phyloP scores from a whole-genome alignment of 2,888 invertebrate genomes.

The Liodrosophila aerea region DNA sequence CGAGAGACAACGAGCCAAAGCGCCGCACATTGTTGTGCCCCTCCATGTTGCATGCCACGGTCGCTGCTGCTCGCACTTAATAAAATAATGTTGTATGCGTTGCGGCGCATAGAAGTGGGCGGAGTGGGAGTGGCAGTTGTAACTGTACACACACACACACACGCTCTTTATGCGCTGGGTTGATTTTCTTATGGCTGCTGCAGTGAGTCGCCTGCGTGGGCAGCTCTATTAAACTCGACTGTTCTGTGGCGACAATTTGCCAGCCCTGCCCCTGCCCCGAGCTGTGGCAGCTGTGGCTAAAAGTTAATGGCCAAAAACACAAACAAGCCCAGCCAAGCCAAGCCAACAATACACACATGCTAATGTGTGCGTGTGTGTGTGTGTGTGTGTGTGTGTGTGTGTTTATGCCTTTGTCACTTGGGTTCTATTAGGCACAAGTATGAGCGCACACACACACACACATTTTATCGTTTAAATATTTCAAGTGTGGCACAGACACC shows the following conservation, averaged over 20 bases:
- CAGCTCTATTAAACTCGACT: constrained; percentile 68
- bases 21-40: constrained; percentile 46
- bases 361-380: constrained; percentile 13
- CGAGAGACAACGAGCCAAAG: constrained; percentile 26
- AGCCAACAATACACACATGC: neutral
- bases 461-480: constrained; percentile 70
- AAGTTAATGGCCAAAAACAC: constrained; percentile 65
- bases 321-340: constrained; percentile 14
- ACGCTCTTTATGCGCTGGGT: constrained; percentile 16
- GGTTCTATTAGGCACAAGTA: constrained; percentile 73
- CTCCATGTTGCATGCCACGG: neutral
- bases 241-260: constrained; percentile 60
- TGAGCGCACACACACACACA: constrained; percentile 18
- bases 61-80: constrained; percentile 53
- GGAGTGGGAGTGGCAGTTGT: constrained; percentile 32
- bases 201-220: constrained; percentile 51
- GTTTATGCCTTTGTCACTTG: constrained; percentile 64
- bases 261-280: no score
- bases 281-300: constrained; percentile 59
- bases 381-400: constrained; percentile 25
- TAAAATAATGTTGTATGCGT: constrained; percentile 69
- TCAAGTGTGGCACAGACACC: constrained; percentile 59
- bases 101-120: constrained; percentile 56
- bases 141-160: constrained; percentile 42
- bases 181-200: constrained; percentile 7